phyloP scores from a whole-genome alignment of 2,797 vertebrate genomes.

The Pteropus rufus region DNA sequence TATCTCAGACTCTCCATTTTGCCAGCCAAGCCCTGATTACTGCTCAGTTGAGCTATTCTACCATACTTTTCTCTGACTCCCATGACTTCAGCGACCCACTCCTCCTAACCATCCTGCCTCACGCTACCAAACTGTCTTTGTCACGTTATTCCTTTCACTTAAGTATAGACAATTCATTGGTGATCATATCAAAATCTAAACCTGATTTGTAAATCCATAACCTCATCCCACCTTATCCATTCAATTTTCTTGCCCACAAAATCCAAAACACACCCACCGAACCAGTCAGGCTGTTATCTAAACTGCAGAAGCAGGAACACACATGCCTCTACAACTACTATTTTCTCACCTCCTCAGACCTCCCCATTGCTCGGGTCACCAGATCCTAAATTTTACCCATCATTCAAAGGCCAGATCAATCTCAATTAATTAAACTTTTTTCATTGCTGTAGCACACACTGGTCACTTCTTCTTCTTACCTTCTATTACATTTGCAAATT shows the following conservation, averaged over 20 bases:
- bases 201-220: neutral
- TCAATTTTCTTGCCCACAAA: conserved; percentile 42
- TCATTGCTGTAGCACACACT: neutral
- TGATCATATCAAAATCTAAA: neutral
- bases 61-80: neutral
- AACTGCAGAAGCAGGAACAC: neutral
- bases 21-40: neutral
- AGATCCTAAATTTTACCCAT: neutral
- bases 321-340: neutral
- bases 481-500: neutral
- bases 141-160: neutral
- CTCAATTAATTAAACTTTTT: neutral
- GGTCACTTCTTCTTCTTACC: neutral
- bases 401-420: neutral
- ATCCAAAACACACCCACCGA: neutral
- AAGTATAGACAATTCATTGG: neutral
- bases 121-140: neutral
- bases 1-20: neutral
- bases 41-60: neutral
- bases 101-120: neutral
- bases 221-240: conserved; percentile 8
- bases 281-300: neutral
- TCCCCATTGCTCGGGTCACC: neutral
- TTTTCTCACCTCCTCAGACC: neutral
- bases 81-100: neutral